Evolutionary conservation across 1,140 invertebrate species (phyloP).

Genomic region (Zaprionus nigranus): DNA sequence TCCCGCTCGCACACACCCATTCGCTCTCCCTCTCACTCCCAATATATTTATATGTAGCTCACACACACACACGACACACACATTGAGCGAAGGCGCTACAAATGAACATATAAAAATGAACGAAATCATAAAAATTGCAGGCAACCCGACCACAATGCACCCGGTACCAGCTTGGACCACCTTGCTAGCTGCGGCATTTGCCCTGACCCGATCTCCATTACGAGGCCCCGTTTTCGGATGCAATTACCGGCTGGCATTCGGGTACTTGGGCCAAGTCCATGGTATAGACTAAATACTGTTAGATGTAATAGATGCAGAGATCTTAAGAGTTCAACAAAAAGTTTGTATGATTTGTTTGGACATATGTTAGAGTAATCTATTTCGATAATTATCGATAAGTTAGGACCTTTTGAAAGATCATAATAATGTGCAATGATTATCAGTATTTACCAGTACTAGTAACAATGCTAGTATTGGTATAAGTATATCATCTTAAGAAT

Average conservation of each 20-base stretch:
- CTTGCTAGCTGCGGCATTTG: slow-evolving; percentile 54
- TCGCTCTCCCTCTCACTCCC: slow-evolving; percentile 33
- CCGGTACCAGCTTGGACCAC: slow-evolving; percentile 71
- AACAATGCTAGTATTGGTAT: too few relatives aligned
- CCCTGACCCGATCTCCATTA: slow-evolving; percentile 32
- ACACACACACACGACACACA: slow-evolving; percentile 27
- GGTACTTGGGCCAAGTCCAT: neutral
- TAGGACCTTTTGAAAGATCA: neutral
- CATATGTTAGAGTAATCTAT: neutral
- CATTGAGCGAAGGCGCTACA: slow-evolving; percentile 51
- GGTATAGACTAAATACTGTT: neutral
- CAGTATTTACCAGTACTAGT: too few relatives aligned
- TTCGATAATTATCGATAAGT: neutral
- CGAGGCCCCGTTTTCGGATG: slow-evolving; percentile 27
- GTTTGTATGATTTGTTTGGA: neutral
- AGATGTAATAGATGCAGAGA: neutral
- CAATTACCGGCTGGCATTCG: slow-evolving; percentile 15
- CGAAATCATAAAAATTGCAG: slow-evolving; percentile 81
- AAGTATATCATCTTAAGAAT: too few relatives aligned
- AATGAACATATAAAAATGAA: slow-evolving; percentile 81
- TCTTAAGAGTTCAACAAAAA: neutral
- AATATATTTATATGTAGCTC: slow-evolving; percentile 15
- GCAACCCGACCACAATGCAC: slow-evolving; percentile 73
- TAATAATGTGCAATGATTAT: neutral
- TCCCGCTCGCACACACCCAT: slow-evolving; percentile 25